Evolutionary conservation across 2,113 vertebrate genomes (phyloP).

Genomic region (Gavia stellata): DNA sequence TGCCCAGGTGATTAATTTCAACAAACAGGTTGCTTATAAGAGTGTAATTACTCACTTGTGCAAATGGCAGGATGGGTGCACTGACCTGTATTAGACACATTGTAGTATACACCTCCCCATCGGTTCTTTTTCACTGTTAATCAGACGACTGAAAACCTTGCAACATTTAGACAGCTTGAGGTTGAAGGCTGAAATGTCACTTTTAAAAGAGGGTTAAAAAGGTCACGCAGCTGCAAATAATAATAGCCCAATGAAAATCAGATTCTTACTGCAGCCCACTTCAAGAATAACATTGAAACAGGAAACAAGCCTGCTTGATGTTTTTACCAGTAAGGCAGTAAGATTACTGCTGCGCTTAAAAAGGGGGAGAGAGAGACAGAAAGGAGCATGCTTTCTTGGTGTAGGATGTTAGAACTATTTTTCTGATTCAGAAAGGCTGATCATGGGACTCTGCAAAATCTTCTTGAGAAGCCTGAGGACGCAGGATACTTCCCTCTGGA

Average conservation of each 20-base stretch:
- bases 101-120: conserved; percentile 4
- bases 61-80: not conserved
- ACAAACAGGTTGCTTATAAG: conserved; percentile 22
- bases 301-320: conserved; percentile 75
- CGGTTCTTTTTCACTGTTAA: conserved; percentile 38
- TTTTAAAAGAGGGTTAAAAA: conserved; percentile 78
- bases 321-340: conserved; percentile 68
- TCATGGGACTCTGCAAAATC: not conserved
- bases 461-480: not conserved
- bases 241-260: conserved; percentile 83
- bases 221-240: conserved; percentile 82
- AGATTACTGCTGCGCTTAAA: conserved; percentile 60
- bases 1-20: conserved; percentile 49
- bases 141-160: conserved; percentile 63
- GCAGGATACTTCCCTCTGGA: not conserved
- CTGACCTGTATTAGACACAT: conserved; percentile 35
- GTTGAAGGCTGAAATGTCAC: conserved; percentile 80
- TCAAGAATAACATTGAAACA: conserved; percentile 79
- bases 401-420: conserved; percentile 29
- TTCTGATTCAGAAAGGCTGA: not conserved
- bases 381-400: conserved; percentile 11
- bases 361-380: not conserved
- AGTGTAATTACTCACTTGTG: conserved; percentile 9
- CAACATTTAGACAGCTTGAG: conserved; percentile 68
- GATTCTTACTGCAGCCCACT: conserved; percentile 73